These are phyloP conservation scores for Dorcus parallelipipedus DNA, from an alignment of 2,888 invertebrate species.

Conservation along the genomic window DNA sequence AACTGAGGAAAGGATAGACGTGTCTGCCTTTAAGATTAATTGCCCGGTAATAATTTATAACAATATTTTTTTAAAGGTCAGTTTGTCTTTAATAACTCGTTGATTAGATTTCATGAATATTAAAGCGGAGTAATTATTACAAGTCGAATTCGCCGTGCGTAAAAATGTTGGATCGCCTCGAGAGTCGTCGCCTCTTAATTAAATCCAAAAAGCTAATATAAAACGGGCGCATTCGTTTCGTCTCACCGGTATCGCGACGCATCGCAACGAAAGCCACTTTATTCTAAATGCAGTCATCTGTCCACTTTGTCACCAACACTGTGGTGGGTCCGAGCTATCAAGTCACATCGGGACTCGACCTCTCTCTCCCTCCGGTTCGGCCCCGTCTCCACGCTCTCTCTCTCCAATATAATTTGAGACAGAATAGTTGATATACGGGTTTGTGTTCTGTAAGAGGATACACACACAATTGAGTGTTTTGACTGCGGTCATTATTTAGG, in stretches of 20 bases:
- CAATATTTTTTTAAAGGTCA: too few species aligned
- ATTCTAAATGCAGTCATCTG: slow-evolving; percentile 45
- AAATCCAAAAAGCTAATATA: not conserved
- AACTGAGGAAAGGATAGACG: too few species aligned
- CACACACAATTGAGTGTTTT: slow-evolving; percentile 40
- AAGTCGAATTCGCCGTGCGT: too few species aligned
- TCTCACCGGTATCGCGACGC: not conserved
- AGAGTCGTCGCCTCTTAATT: too few species aligned
- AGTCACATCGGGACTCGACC: slow-evolving; percentile 28
- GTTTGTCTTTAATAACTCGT: too few species aligned
- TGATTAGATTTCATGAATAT: too few species aligned
- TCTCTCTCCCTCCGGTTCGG: slow-evolving; percentile 25
- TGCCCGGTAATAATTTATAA: too few species aligned
- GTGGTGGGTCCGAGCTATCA: slow-evolving; percentile 44
- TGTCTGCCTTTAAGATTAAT: too few species aligned
- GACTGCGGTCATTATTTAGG: slow-evolving; percentile 44
- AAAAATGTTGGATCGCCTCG: too few species aligned
- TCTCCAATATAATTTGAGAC: slow-evolving; percentile 15
- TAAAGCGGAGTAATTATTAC: too few species aligned
- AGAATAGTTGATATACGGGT: slow-evolving; percentile 19
- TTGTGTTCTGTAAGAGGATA: slow-evolving; percentile 12
- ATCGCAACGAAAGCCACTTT: slow-evolving; percentile 12
- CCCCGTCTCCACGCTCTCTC: not conserved
- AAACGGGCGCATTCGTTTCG: not conserved
- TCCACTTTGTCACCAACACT: slow-evolving; percentile 49